phyloP scores from a whole-genome alignment of 2,888 invertebrate genomes.

The Agonum fuliginosum region DNA sequence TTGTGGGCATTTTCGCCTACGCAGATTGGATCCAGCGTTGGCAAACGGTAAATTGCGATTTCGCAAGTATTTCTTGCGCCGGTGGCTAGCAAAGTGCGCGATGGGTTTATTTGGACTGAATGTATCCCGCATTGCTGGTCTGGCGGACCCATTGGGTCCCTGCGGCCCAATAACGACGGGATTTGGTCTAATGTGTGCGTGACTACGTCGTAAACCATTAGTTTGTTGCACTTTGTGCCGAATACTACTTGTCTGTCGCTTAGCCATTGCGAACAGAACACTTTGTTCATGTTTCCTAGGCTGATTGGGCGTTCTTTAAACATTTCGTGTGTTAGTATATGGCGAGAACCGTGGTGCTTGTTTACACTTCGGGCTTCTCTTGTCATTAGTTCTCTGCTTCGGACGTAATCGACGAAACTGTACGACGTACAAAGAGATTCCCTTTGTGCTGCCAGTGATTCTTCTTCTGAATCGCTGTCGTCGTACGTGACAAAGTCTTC shows the following conservation, averaged over 20 bases:
- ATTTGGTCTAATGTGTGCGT: slow-evolving; percentile 91
- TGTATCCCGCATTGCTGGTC: slow-evolving; percentile 92
- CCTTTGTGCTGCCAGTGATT: slow-evolving; percentile 83
- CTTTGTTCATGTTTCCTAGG: slow-evolving; percentile 91
- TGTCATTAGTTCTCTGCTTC: slow-evolving; percentile 84
- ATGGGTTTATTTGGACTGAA: slow-evolving; percentile 95
- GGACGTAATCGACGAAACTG: slow-evolving; percentile 90
- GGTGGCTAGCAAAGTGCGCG: slow-evolving; percentile 91
- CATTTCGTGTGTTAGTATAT: slow-evolving; percentile 93
- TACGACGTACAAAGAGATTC: slow-evolving; percentile 86
- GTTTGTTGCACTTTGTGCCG: slow-evolving; percentile 97
- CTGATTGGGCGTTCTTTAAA: slow-evolving; percentile 89
- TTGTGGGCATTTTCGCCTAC: slow-evolving; percentile 93
- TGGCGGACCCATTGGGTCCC: slow-evolving; percentile 75
- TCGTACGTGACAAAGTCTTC: slow-evolving; percentile 94
- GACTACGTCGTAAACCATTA: slow-evolving; percentile 94
- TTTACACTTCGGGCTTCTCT: slow-evolving; percentile 83
- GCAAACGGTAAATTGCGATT: slow-evolving; percentile 91
- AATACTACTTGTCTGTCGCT: slow-evolving; percentile 96
- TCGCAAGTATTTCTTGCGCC: slow-evolving; percentile 95
- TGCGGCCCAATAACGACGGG: slow-evolving; percentile 85
- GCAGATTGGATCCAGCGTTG: slow-evolving; percentile 95
- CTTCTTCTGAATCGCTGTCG: slow-evolving; percentile 91
- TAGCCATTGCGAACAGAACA: slow-evolving; percentile 97
- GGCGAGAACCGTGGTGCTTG: slow-evolving; percentile 88